Base-by-base conservation (phyloP, 37 sponge, comb jelly and placozoan genomes). In the Aplysina aerophoba region DNA sequence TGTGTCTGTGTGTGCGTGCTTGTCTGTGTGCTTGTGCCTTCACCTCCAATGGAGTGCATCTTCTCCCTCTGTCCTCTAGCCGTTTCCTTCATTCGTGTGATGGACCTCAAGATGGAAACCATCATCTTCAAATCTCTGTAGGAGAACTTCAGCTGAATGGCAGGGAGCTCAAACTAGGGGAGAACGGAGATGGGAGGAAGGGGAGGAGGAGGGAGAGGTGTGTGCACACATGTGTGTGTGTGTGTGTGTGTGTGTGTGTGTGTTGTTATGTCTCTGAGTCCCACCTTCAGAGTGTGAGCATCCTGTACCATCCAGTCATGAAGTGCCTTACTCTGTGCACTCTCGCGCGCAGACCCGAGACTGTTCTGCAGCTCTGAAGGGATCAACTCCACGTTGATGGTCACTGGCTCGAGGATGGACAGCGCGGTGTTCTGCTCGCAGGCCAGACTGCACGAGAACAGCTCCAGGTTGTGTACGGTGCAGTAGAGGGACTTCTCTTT, bases 391-490 rank as follows among this genome's bases (percentile, higher is more conserved):
- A 95, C n/a, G 20, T 66, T 31, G 33, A 94, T 81, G 38, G 88
- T 63, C 38, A 94, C 89, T 4, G 97, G 97, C 50, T 99, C 99
- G 6, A 99, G 68, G 36, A 99, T 99, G 62, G 99, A 99, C 41
- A 99, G 97, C 1, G 97, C 97, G 16, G 97, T 93, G 60, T 90
- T 96, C 37, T 97, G 97, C 62, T 95, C 95, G 50, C 89, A 91
- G 27, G 87, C 90, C 50, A 95, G 81, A 44, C 59, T 84, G 58
- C 99, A 99, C 41, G 99, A 99, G 75, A 99, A 99, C 82, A 99
- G 85, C 79, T 98, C 94, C 16, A 97, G 83, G 4, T 87, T 88
- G 21, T 94, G 87, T 0, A 91, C 72, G 22, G 84, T 81, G 35
- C 89, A 88, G 78, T 81, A 36, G 0, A 94, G 34, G 0, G 66